phyloP scores from a whole-genome alignment of 2,113 vertebrate species.

The Phoxinus phoxinus region DNA sequence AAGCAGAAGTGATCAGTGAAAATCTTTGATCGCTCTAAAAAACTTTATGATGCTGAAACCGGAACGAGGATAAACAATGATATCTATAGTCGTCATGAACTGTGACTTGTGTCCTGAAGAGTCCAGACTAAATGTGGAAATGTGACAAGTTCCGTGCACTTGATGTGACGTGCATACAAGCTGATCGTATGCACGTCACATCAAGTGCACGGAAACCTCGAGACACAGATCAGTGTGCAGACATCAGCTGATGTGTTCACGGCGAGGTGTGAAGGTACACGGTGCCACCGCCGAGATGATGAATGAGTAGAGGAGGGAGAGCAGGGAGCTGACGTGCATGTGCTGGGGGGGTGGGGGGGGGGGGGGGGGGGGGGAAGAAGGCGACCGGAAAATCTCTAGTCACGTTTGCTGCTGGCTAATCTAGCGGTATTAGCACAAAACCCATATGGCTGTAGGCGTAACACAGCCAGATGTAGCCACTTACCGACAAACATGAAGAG shows the following conservation, averaged over 20 bases:
- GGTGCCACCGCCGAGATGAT: neutral
- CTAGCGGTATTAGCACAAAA: constrained; percentile 64
- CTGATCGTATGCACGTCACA: neutral
- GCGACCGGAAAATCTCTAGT: constrained; percentile 43
- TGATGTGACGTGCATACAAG: too few species aligned
- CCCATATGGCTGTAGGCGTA: constrained; percentile 65
- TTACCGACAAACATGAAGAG: constrained; percentile 12
- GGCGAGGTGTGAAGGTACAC: neutral
- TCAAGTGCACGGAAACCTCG: neutral
- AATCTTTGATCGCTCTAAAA: neutral
- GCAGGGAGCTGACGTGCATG: neutral
- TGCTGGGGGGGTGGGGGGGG: neutral
- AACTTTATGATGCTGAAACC: neutral
- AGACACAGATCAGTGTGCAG: neutral
- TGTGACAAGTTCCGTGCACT: too few species aligned
- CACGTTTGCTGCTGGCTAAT: constrained; percentile 72
- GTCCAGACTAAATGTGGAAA: neutral
- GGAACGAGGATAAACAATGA: neutral
- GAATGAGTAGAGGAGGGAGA: neutral
- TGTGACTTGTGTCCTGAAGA: neutral
- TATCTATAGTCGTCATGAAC: neutral
- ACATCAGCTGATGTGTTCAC: neutral
- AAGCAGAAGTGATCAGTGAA: neutral
- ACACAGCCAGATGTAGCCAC: constrained; percentile 17
- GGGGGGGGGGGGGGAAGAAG: neutral